These are phyloP conservation scores for Acleris literana DNA, from an alignment of 2,888 invertebrate species.

Conservation along the genomic window DNA sequence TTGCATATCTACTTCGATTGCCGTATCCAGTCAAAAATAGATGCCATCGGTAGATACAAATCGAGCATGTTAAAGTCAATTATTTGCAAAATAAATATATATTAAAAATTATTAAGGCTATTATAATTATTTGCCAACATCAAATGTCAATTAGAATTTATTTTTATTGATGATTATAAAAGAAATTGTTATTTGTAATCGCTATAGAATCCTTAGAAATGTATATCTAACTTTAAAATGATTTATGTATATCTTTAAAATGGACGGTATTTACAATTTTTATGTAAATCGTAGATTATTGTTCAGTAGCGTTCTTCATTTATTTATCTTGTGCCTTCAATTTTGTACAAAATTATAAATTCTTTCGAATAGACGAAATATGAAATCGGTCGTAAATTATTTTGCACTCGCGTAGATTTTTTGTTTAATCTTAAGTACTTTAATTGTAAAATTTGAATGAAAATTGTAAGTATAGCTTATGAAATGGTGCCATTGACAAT, in stretches of 20 bases:
- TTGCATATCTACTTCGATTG: slow-evolving; percentile 28
- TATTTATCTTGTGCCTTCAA: slow-evolving; percentile 34
- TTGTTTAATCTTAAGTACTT: slow-evolving; percentile 14
- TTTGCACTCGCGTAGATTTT: slow-evolving; percentile 9
- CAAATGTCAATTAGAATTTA: slow-evolving; percentile 31
- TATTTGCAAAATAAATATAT: slow-evolving; percentile 31
- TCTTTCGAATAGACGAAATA: slow-evolving; percentile 7
- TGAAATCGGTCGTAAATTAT: slow-evolving; percentile 5
- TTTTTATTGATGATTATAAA: slow-evolving; percentile 1
- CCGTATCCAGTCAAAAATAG: not conserved
- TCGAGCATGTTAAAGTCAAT: slow-evolving; percentile 24
- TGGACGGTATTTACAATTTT: slow-evolving; percentile 40
- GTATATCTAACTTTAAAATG: slow-evolving; percentile 9
- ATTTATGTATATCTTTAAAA: slow-evolving; percentile 22
- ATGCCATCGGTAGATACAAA: not conserved
- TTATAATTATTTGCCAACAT: slow-evolving; percentile 22
- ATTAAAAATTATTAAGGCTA: slow-evolving; percentile 20
- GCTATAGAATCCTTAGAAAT: slow-evolving; percentile 12
- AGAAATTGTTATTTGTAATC: not conserved
- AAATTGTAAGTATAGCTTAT: slow-evolving; percentile 40
- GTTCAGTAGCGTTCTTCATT: slow-evolving; percentile 6
- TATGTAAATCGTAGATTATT: slow-evolving; percentile 28
- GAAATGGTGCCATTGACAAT: slow-evolving; percentile 75
- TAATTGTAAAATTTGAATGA: slow-evolving; percentile 35
- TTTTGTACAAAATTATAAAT: slow-evolving; percentile 24